phyloP scores from a whole-genome alignment of 2,797 vertebrate genomes.

The Synaphobranchus kaupii region DNA sequence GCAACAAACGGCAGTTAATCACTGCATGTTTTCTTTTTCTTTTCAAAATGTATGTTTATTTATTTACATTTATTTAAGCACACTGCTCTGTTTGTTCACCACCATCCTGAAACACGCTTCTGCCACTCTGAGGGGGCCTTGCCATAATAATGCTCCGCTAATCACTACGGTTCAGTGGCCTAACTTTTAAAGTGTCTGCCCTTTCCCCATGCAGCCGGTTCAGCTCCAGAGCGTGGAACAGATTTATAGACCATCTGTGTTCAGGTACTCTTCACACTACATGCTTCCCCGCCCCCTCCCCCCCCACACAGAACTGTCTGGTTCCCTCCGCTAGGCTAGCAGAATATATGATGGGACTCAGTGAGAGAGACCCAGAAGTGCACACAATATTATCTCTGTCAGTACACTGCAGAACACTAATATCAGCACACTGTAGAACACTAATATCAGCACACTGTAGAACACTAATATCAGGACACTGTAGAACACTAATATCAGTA shows the following conservation, averaged over 20 bases:
- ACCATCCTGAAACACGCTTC: neutral
- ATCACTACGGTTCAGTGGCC: neutral
- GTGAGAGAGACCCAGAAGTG: neutral
- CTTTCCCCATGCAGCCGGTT: neutral
- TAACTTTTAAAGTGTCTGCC: neutral
- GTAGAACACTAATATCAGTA: neutral
- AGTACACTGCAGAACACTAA: neutral
- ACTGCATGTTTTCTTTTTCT: neutral
- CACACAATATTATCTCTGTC: neutral
- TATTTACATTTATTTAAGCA: constrained; percentile 13
- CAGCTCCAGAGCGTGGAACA: neutral
- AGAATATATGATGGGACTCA: neutral
- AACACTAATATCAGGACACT: neutral
- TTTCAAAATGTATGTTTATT: neutral
- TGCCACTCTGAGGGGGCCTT: neutral
- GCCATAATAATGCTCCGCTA: neutral
- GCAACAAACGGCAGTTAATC: neutral
- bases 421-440: neutral
- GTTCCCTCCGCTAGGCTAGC: neutral
- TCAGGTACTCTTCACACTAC: neutral
- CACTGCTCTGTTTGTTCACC: neutral
- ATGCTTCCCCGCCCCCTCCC: neutral
- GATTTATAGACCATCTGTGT: constrained; percentile 2
- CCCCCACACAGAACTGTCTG: neutral
- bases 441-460: neutral